These are phyloP conservation scores for Melieria crassipennis DNA, from an alignment of 2,888 invertebrate genomes.

Conservation along the genomic window DNA sequence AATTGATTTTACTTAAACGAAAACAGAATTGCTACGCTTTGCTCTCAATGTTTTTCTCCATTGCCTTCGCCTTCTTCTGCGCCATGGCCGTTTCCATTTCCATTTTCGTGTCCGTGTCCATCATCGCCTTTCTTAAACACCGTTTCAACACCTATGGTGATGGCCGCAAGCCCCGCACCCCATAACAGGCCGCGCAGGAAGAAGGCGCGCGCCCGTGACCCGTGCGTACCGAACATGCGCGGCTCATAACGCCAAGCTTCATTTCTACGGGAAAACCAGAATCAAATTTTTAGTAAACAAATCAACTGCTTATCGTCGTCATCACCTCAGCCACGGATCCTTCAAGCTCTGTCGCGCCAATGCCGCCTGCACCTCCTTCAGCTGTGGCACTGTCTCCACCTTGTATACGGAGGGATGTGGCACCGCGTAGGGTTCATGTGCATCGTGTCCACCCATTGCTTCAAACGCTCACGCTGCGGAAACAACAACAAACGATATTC, in stretches of 20 bases:
- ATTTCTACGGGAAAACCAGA: conserved; percentile 69
- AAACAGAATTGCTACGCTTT: too few species aligned
- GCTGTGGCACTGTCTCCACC: conserved; percentile 74
- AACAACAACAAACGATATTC: too few species aligned
- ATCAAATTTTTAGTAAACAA: not conserved
- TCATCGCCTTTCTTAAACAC: conserved; percentile 61
- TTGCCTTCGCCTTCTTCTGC: too few species aligned
- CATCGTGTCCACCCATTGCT: conserved; percentile 65
- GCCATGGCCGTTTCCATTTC: conserved; percentile 34
- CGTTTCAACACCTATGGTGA: conserved; percentile 69
- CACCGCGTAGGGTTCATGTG: conserved; percentile 71
- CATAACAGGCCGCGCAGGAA: conserved; percentile 74
- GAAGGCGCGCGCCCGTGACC: conserved; percentile 63
- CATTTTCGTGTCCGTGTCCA: conserved; percentile 56
- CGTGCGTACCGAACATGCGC: conserved; percentile 70
- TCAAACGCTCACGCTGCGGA: too few species aligned
- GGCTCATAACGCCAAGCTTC: conserved; percentile 83
- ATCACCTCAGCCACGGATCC: conserved; percentile 87
- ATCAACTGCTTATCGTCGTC: not conserved
- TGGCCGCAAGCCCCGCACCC: conserved; percentile 71
- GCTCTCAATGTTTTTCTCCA: too few species aligned
- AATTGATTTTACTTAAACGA: too few species aligned
- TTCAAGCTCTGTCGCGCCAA: conserved; percentile 77
- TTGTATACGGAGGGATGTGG: conserved; percentile 80
- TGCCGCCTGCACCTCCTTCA: conserved; percentile 72